Base-by-base conservation (phyloP, 2,113 vertebrate species). In the Sylvia atricapilla region DNA sequence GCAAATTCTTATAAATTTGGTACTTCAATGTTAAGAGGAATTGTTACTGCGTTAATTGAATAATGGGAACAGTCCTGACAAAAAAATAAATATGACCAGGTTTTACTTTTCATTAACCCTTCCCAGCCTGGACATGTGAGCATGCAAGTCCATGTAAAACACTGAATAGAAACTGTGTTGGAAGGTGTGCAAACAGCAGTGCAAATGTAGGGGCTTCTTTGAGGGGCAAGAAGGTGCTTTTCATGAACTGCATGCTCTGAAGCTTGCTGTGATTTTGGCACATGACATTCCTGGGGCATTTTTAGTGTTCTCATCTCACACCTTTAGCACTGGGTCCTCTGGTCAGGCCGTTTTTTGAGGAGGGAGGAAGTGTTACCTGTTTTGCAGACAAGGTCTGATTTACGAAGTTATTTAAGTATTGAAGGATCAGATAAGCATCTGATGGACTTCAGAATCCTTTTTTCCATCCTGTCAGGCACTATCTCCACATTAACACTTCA, bases 1-100 rank as follows among this genome's bases (percentile, higher is more conserved):
- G 94, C 95, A 97, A 97, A 97, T 75, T 96, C 92, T 96, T 84
- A 58, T 73, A 94, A 97, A 97, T 96, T 96, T 96, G 92, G 95
- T 62, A 89, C n/a, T 92, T 76, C 84, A 93, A 6, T 81, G 80
- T 84, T 94, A 96, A 94, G 86, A 96, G 89, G 93, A 96, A 94
- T 94, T 96, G 77, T 94, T 94, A 96, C 85, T 95, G 68, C 30
- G 8, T 90, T 96, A 93, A 93, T 66, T 95, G 59, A 73, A 97
- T 93, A 92, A 96, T 75, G 95, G 95, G 95, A 97, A 97, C 96
- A 97, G 86, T 95, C 92, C 94, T 96, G 80, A 94, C 93, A 96
- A 94, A 87, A 83, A 80, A 92, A 43, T 44, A 84, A 82, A 94
- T 39, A 95, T 84, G 96, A 97, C 88, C 95, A 93, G 95, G 66